Percentiles rank a stretch among this genome's conserved stretches.
phyloP scores from a whole-genome alignment of 2,888 invertebrate genomes.

The Drosophila paranaensis region DNA sequence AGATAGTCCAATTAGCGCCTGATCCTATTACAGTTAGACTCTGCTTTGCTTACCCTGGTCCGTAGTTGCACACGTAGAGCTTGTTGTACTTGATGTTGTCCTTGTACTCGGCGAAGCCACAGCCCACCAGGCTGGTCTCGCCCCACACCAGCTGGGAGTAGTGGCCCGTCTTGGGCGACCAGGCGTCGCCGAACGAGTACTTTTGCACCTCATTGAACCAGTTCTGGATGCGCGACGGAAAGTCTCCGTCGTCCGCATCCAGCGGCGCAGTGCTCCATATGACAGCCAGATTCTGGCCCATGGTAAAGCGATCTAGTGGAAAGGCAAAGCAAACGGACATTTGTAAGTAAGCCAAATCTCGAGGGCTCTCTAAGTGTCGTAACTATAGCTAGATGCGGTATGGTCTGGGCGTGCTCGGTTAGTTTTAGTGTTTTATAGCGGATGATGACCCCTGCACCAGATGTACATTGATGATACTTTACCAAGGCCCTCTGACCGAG shows the following conservation, averaged over 20 bases:
- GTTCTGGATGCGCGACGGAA: conserved; percentile 90
- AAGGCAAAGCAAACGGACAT: not conserved
- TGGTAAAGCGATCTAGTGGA: conserved; percentile 88
- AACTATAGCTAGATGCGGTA: not conserved
- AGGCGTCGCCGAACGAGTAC: conserved; percentile 88
- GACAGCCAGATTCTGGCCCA: conserved; percentile 94
- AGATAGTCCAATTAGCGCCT: not conserved
- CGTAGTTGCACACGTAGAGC: conserved; percentile 94
- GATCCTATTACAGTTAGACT: not conserved
- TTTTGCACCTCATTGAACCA: conserved; percentile 93
- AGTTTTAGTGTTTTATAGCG: conserved; percentile 72
- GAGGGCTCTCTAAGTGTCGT: not conserved
- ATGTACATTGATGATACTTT: conserved; percentile 39
- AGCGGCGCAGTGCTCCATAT: conserved; percentile 90
- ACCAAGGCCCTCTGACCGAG: conserved; percentile 20
- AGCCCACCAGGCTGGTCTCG: conserved; percentile 93
- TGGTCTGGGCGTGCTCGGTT: conserved; percentile 43
- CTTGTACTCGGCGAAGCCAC: conserved; percentile 93
- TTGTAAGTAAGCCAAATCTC: conserved; percentile 4
- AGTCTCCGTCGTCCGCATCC: conserved; percentile 88
- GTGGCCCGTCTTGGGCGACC: conserved; percentile 91
- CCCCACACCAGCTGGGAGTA: conserved; percentile 97
- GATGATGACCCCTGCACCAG: not conserved
- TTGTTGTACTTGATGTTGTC: conserved; percentile 92
- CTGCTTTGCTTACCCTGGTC: conserved; percentile 87